Conservation (phyloP, 2,113 vertebrate species). For the Hydropotes inermis region DNA sequence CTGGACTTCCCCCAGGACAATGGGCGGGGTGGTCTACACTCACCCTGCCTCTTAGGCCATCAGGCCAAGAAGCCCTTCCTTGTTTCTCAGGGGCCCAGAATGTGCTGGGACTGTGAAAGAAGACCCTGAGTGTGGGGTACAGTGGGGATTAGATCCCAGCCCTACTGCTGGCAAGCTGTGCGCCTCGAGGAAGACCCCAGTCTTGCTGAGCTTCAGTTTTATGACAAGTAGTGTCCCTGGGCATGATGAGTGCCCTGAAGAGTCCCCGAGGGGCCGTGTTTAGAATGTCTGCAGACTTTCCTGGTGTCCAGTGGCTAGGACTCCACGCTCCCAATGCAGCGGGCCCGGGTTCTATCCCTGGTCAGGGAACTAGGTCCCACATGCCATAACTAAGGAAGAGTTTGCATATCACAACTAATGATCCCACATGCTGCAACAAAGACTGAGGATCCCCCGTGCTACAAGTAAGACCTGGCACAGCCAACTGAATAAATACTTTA, state of each 20-base stretch:
- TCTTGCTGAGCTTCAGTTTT: neutral
- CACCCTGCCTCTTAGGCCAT: neutral
- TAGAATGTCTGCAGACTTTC: neutral
- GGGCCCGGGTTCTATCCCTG: neutral
- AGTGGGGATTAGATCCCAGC: fast-evolving
- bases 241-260: neutral
- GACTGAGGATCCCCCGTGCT: neutral
- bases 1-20: neutral
- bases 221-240: neutral
- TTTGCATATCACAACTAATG: neutral
- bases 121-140: neutral
- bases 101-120: neutral
- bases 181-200: neutral
- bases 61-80: neutral
- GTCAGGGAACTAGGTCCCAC: neutral
- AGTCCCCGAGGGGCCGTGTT: no score
- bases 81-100: neutral
- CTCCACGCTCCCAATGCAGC: neutral
- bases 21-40: fast-evolving
- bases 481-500: neutral
- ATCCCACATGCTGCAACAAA: neutral
- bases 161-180: neutral
- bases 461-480: neutral
- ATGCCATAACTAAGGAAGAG: neutral
- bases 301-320: neutral